Evolutionary conservation across 2,113 vertebrate genomes (phyloP).

Genomic region (Osmerus eperlanus): DNA sequence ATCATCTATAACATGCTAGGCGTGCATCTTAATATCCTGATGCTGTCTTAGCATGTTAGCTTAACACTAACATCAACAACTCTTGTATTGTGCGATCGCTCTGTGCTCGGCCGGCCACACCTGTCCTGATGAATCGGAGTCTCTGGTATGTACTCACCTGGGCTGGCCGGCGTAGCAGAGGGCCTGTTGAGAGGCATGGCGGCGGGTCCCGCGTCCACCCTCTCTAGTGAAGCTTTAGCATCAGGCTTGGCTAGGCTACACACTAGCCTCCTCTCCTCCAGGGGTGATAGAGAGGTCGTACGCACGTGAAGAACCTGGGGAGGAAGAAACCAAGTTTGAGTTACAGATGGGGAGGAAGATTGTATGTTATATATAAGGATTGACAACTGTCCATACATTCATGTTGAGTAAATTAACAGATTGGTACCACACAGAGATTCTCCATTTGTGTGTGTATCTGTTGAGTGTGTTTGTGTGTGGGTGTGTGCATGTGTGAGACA

Average conservation of each 20-base stretch:
- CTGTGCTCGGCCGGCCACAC: not conserved
- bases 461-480: too few relatives aligned
- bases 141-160: conserved; percentile 55
- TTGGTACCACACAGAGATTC: too few relatives aligned
- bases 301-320: conserved; percentile 33
- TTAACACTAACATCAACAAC: too few relatives aligned
- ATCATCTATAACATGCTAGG: not conserved
- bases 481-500: not conserved
- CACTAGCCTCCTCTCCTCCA: conserved; percentile 55
- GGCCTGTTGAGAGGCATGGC: conserved; percentile 60
- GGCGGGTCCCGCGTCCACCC: conserved; percentile 50
- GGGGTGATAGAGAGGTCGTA: conserved; percentile 18
- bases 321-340: not conserved
- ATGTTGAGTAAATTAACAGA: too few relatives aligned
- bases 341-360: not conserved
- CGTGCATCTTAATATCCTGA: not conserved
- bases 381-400: conserved; percentile 5
- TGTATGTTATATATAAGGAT: not conserved
- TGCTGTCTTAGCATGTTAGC: too few relatives aligned
- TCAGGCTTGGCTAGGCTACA: conserved; percentile 54
- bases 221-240: conserved; percentile 53
- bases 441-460: too few relatives aligned
- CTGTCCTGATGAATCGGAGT: not conserved
- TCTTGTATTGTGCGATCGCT: too few relatives aligned
- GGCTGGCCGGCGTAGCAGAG: conserved; percentile 38